Evolutionary conservation across 2,113 vertebrate genomes (phyloP).

Genomic region (Grammomys dolichurus): DNA sequence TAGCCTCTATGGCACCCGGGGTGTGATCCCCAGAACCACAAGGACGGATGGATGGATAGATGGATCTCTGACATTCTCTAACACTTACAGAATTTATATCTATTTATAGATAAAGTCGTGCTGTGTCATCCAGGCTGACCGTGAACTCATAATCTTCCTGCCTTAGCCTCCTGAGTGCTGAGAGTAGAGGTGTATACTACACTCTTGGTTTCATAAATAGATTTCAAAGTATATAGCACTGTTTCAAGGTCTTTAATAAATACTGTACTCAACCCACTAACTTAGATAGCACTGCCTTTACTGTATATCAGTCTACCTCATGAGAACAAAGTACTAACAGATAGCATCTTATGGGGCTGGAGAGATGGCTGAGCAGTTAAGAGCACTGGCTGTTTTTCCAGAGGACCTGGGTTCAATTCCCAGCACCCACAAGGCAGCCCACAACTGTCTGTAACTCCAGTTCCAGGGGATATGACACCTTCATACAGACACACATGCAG

Average conservation of each 20-base stretch:
- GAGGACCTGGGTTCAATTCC: too few species aligned
- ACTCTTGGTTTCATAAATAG: not conserved
- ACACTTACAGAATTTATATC: not conserved
- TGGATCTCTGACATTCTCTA: not conserved
- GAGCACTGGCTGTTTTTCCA: too few species aligned
- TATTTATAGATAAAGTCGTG: not conserved
- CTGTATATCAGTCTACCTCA: constrained; percentile 1
- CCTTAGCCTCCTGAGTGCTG: not conserved
- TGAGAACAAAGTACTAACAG: constrained; percentile 60
- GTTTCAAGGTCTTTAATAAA: constrained; percentile 45
- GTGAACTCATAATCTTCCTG: not conserved
- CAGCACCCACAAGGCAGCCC: too few species aligned
- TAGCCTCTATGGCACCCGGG: not conserved
- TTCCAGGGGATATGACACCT: too few species aligned
- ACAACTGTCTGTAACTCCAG: too few species aligned
- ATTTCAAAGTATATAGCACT: constrained; percentile 28
- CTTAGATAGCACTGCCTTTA: constrained; percentile 12
- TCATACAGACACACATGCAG: too few species aligned
- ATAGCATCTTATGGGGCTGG: not conserved
- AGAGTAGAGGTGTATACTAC: not conserved
- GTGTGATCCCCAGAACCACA: not conserved
- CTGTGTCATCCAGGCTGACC: not conserved
- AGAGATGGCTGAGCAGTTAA: too few species aligned
- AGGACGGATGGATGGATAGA: not conserved
- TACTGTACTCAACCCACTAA: constrained; percentile 27